Conservation (phyloP, 2,113 vertebrate genomes). For the Menidia beryllina region DNA sequence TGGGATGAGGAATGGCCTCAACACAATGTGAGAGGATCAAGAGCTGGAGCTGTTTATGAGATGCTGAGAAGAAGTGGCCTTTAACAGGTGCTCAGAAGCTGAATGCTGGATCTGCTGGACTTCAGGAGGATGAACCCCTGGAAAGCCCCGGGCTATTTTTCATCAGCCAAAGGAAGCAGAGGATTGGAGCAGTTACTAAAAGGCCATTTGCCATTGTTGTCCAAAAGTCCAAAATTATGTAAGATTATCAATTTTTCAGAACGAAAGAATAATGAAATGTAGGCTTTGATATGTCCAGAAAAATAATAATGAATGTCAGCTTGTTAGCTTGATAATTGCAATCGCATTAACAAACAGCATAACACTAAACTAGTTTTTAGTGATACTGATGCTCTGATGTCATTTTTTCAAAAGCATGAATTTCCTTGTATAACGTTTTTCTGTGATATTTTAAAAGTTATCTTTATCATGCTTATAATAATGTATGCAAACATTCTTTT, state of each 20-base stretch:
- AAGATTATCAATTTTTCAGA: neutral
- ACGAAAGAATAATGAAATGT: neutral
- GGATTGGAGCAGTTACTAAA: conserved; percentile 52
- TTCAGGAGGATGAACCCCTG: conserved; percentile 48
- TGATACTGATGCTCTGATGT: too few relatives aligned
- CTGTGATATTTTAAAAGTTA: too few relatives aligned
- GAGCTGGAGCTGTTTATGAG: conserved; percentile 64
- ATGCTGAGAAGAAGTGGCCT: conserved; percentile 54
- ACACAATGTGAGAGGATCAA: conserved; percentile 54
- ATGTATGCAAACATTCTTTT: too few relatives aligned
- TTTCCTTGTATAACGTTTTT: too few relatives aligned
- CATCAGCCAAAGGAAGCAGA: conserved; percentile 66
- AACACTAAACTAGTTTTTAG: too few relatives aligned
- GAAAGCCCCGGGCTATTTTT: conserved; percentile 61
- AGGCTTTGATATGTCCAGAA: too few relatives aligned
- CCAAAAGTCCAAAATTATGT: conserved; percentile 49
- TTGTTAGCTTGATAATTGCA: too few relatives aligned
- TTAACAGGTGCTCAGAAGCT: conserved; percentile 75
- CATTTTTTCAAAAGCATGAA: too few relatives aligned
- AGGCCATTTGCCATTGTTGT: conserved; percentile 38
- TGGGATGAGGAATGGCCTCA: conserved; percentile 57
- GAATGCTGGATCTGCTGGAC: conserved; percentile 44
- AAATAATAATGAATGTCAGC: too few relatives aligned
- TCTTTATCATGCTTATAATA: too few relatives aligned
- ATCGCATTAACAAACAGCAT: too few relatives aligned